phyloP scores from a whole-genome alignment of 2,888 invertebrate genomes.

The Blastobasis adustella region DNA sequence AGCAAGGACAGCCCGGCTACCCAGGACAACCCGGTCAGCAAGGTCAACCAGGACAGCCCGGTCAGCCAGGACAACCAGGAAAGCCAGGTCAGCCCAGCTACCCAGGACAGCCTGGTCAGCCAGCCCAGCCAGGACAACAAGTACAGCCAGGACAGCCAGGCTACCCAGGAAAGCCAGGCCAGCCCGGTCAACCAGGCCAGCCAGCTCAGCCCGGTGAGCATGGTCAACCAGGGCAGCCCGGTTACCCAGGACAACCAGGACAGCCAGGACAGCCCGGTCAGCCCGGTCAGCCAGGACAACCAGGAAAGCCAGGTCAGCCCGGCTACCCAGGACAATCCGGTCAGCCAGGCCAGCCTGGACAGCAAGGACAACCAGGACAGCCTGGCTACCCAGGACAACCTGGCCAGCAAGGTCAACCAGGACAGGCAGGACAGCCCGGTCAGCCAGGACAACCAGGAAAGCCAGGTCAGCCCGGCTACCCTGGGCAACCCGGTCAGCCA shows the following conservation, averaged over 20 bases:
- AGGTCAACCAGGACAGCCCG: conserved; percentile 28
- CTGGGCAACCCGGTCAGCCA: conserved; percentile 53
- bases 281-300: conserved; percentile 12
- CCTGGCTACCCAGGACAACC: conserved; percentile 14
- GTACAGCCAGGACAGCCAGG: conserved; percentile 19
- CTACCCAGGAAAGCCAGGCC: conserved; percentile 19
- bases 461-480: conserved; percentile 30
- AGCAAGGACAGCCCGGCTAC: conserved; percentile 41
- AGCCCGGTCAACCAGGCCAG: conserved; percentile 14
- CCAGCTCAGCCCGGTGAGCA: conserved; percentile 4
- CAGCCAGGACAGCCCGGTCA: conserved; percentile 15
- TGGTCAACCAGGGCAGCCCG: background rate
- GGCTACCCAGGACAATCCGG: conserved; percentile 11
- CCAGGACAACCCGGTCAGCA: conserved; percentile 39
- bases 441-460: conserved; percentile 12
- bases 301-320: conserved; percentile 10
- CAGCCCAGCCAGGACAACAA: conserved; percentile 22
- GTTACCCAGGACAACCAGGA: conserved; percentile 5
- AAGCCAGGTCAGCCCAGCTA: conserved; percentile 14
- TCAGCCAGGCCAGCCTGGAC: background rate
- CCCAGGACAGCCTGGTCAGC: conserved; percentile 14
- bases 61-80: conserved; percentile 14
- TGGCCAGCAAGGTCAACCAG: conserved; percentile 12
- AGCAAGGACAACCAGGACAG: background rate
- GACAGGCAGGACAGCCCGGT: conserved; percentile 14